Conservation (phyloP, 2,888 invertebrate species). For the Drosophila putrida region DNA sequence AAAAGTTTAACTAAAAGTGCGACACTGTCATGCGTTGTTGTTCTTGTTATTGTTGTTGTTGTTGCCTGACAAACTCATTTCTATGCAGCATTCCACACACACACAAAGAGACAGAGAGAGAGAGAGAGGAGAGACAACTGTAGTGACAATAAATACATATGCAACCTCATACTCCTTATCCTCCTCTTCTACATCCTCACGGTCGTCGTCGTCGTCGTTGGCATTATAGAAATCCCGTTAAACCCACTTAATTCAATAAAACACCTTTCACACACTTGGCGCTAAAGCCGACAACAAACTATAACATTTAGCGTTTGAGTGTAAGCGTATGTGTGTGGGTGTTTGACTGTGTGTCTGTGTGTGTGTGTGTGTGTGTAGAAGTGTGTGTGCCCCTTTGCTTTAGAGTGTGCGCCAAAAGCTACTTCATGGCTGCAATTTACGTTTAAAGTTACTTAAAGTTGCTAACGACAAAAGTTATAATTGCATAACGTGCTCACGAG, state of each 20-base stretch:
- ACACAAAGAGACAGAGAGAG: constrained; percentile 9
- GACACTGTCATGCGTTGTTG: constrained; percentile 38
- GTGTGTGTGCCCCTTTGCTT: constrained; percentile 48
- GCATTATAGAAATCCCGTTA: constrained; percentile 81
- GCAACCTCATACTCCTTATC: constrained; percentile 16
- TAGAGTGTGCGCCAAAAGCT: constrained; percentile 77
- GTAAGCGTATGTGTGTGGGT: constrained; percentile 23
- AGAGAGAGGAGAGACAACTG: constrained; percentile 41
- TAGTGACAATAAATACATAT: constrained; percentile 80
- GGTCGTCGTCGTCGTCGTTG: constrained; percentile 44
- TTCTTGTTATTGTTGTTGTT: constrained; percentile 24
- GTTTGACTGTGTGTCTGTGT: constrained; percentile 15
- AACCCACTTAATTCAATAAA: constrained; percentile 81
- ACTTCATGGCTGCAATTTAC: constrained; percentile 82
- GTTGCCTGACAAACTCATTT: constrained; percentile 51
- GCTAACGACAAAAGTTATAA: constrained; percentile 84
- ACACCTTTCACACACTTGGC: constrained; percentile 81
- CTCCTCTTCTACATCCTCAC: too few species aligned
- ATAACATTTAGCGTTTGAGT: constrained; percentile 61
- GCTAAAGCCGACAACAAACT: constrained; percentile 79
- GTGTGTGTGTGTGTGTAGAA: constrained; percentile 8
- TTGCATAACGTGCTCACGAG: constrained; percentile 80
- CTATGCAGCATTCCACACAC: constrained; percentile 46
- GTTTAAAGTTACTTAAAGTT: constrained; percentile 82
- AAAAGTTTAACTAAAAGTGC: constrained; percentile 73